Evolutionary conservation across 2,888 invertebrate species (phyloP), one percentile per base, ranked within the genome.

Genomic region (Rhagonycha fulva): DNA sequence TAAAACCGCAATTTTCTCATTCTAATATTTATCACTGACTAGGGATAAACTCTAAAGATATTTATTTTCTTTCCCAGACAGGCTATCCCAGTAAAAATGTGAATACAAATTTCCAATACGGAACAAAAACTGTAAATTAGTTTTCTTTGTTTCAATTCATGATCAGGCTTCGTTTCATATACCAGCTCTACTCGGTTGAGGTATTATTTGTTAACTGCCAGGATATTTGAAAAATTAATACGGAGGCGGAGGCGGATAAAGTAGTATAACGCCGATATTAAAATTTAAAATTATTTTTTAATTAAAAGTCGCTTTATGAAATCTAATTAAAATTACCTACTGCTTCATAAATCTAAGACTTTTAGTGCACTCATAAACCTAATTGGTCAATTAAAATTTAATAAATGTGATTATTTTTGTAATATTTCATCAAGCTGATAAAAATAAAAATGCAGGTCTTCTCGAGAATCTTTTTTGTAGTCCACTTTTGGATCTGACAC

Each of bases 41-140:
- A 10, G 24, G 63, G 47, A 71, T 71, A 66, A 68, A 63, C 70
- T 14, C 30, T 61, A 71, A 28, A 2, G 28, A 71, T 71, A 71
- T 71, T 71, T 71, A 62, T 71, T 63, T 71, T 63, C 71, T 47
- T 32, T 60, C 63, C 63, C n/a, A 12, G 26, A 71, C 12, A 66
- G 62, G 62, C 26, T 24, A 66, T 72, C 66, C 23, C 24, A 67
- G 26, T 60, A 19, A 67, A 72, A 72, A 72, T 72, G 32, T 72
- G 71, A 72, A 72, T 72, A 72, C 67, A 72, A 72, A 47, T 72
- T 72, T 66, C 67, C 71, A 72, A 72, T 72, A 72, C 71, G 66
- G 47, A 24, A 67, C 71, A 14, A 32, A 72, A 72, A 14, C 71
- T 72, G 66, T 60, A 72, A 72, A 72, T 72, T 72, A 72, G 71